Evolutionary conservation across 2,888 invertebrate species (phyloP).

Genomic region (Ephialtes manifestator): DNA sequence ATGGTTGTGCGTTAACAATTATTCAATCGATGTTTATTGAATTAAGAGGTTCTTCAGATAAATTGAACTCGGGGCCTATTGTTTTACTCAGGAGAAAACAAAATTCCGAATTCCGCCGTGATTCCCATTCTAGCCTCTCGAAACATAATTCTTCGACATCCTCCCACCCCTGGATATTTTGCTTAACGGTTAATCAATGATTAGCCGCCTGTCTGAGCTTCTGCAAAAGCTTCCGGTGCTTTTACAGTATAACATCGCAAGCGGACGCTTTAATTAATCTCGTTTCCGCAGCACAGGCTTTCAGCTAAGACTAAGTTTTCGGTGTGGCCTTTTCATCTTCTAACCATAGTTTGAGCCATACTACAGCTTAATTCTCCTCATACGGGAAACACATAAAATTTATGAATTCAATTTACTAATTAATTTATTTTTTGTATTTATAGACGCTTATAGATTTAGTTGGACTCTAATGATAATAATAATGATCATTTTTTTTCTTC

Average conservation of each 20-base stretch:
- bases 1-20: neutral
- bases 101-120: neutral
- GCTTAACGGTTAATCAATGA: constrained; percentile 5
- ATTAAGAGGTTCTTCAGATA: neutral
- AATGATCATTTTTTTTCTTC: too few relatives aligned
- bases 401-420: neutral
- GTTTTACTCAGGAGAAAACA: neutral
- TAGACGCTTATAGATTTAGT: too few relatives aligned
- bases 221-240: constrained; percentile 6
- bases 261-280: constrained; percentile 20
- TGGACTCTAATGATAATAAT: too few relatives aligned
- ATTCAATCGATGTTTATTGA: neutral
- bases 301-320: neutral
- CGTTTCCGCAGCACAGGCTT: neutral
- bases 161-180: neutral
- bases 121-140: neutral
- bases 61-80: neutral
- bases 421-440: neutral
- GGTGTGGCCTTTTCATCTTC: neutral
- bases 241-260: constrained; percentile 7
- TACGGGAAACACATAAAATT: too few relatives aligned
- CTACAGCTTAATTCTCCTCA: neutral
- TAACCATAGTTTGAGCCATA: neutral
- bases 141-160: constrained; percentile 5
- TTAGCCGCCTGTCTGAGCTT: constrained; percentile 16